These are phyloP conservation scores for Notocelia uddmanniana DNA, from an alignment of 2,888 invertebrate species.

Conservation along the genomic window DNA sequence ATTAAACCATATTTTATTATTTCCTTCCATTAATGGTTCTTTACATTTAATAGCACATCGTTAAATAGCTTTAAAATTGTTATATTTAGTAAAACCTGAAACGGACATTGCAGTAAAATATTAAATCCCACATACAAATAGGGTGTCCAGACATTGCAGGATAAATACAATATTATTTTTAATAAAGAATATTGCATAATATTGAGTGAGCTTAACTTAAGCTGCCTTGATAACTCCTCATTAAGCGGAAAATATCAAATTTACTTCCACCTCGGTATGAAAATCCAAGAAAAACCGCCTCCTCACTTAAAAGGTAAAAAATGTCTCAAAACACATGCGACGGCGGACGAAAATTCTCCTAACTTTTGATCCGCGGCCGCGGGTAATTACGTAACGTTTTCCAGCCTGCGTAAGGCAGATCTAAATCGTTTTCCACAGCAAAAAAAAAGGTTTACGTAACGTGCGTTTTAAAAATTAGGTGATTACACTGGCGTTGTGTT, in stretches of 20 bases:
- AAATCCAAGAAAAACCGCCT: slow-evolving; percentile 71
- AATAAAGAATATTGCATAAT: slow-evolving; percentile 62
- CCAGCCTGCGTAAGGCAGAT: too few species aligned
- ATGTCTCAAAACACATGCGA: slow-evolving; percentile 49
- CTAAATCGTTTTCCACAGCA: too few species aligned
- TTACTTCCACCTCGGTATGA: slow-evolving; percentile 69
- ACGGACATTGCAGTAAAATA: neutral
- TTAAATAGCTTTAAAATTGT: neutral
- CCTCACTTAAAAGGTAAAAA: slow-evolving; percentile 57
- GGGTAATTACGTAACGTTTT: too few species aligned
- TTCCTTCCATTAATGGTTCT: too few species aligned
- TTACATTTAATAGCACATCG: too few species aligned
- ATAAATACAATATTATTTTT: slow-evolving; percentile 3
- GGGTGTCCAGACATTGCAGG: neutral
- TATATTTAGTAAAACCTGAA: neutral
- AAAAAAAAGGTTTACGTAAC: too few species aligned
- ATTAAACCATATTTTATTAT: too few species aligned
- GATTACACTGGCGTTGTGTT: too few species aligned
- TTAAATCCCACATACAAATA: neutral
- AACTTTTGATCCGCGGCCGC: too few species aligned
- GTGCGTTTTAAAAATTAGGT: too few species aligned
- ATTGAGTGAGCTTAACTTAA: slow-evolving; percentile 60
- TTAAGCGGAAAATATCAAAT: slow-evolving; percentile 75
- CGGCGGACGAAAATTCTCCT: slow-evolving; percentile 41
- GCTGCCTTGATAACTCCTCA: slow-evolving; percentile 70